These are phyloP conservation scores for Portevinia maculata DNA, from an alignment of 2,888 invertebrate genomes.

Conservation along the genomic window DNA sequence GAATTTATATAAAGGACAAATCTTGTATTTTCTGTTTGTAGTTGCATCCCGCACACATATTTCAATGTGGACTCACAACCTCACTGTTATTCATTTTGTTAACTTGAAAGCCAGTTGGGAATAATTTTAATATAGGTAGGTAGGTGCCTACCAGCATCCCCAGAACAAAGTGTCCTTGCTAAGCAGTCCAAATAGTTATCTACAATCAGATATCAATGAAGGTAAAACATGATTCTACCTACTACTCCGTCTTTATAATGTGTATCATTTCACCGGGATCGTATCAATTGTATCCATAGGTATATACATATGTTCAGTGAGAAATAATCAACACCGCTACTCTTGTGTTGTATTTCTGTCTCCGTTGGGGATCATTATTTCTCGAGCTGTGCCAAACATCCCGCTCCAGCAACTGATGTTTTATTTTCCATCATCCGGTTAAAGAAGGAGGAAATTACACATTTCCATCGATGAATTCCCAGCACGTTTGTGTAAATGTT, in stretches of 20 bases:
- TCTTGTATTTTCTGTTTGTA: not conserved
- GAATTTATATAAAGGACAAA: not conserved
- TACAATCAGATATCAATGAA: constrained; percentile 60
- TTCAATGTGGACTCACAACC: not conserved
- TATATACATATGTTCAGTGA: not conserved
- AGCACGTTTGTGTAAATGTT: constrained; percentile 71
- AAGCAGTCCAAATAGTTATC: constrained; percentile 27
- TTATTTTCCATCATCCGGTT: constrained; percentile 49
- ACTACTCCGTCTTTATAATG: constrained; percentile 16
- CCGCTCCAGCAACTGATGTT: constrained; percentile 47
- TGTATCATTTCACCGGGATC: constrained; percentile 38
- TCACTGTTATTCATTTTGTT: constrained; percentile 9
- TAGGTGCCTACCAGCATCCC: not conserved
- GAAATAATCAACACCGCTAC: constrained; percentile 21
- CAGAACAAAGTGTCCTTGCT: not conserved
- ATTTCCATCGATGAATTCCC: constrained; percentile 72
- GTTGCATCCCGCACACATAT: no score
- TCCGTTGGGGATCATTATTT: constrained; percentile 68
- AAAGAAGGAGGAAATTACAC: constrained; percentile 55
- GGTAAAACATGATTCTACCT: constrained; percentile 41
- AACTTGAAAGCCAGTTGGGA: constrained; percentile 33
- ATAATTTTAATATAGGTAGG: constrained; percentile 48
- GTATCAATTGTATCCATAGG: not conserved
- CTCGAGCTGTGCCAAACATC: constrained; percentile 53
- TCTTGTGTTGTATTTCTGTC: constrained; percentile 14